phyloP scores from a whole-genome alignment of 1,140 invertebrate species.

The Delia radicum region DNA sequence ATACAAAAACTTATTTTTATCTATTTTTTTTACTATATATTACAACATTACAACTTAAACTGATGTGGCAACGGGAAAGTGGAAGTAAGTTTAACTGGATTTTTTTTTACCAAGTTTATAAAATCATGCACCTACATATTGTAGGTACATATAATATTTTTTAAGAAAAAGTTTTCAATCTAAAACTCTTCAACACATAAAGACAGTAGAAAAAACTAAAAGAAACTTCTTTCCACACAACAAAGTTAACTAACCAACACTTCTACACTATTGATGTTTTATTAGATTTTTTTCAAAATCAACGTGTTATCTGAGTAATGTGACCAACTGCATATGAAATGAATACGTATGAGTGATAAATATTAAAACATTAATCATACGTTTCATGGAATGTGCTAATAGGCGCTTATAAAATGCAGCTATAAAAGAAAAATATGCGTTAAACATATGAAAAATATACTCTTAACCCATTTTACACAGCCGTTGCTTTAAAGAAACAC shows the following conservation, averaged over 20 bases:
- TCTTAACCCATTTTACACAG: too few relatives aligned
- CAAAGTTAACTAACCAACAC: neutral
- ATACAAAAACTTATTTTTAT: neutral
- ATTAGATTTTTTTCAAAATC: neutral
- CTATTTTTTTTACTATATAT: neutral
- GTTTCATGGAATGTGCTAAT: too few relatives aligned
- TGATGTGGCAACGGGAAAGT: neutral
- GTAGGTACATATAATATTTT: neutral
- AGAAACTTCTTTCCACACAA: neutral
- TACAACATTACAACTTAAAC: neutral
- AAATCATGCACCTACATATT: neutral
- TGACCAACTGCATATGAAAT: neutral
- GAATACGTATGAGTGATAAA: too few relatives aligned
- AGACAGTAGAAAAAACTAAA: neutral
- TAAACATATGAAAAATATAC: too few relatives aligned
- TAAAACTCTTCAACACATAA: slow-evolving; percentile 3
- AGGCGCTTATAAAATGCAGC: too few relatives aligned
- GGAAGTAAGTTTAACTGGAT: neutral
- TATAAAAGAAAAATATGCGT: too few relatives aligned
- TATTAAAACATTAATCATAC: too few relatives aligned
- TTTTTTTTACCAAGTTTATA: neutral
- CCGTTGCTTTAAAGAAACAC: too few relatives aligned
- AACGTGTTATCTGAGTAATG: neutral
- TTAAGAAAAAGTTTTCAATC: neutral
- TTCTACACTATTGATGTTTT: neutral